Base-by-base conservation (phyloP, 2,888 invertebrate genomes). In the Nowickia ferox region DNA sequence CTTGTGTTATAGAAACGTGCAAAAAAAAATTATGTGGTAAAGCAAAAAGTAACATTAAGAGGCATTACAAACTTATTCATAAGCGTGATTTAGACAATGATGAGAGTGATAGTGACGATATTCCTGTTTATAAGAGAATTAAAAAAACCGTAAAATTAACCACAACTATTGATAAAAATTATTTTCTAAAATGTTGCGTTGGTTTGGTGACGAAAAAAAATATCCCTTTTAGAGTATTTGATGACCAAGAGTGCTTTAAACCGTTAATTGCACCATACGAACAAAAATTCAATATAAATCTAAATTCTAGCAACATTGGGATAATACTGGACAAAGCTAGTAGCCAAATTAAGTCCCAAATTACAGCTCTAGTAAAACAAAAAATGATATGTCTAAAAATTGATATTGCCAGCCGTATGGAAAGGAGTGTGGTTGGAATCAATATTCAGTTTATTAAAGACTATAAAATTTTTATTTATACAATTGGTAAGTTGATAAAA, bases 181-280 rank as follows among this genome's bases (percentile, higher is more conserved):
- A 83, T n/a, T 83, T 83, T 77, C 6, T 77, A 17, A 72, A 76
- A 66, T 83, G 83, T 72, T 83, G 83, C 15, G 57, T 83, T 6
- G 72, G 77, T n/a, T 66, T 77, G 59, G 77, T 83, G 11, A 68
- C 77, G 9, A 72, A 65, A 17, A 65, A 17, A 71, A 71, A 83
- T 57, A 40, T 71, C 11, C 72, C 77, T 10, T 66, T 77, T 55
- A n/a, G 59, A 5, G 77, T 84, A 53, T 80, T 80, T 68, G 65
- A 80, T 44, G 79, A 75, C n/a, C 17, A 71, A 1, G 72, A 63
- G 17, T 57, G 22, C 30, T 80, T 80, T 46, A 72, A 71, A 38
- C n/a, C 19, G 46, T 19, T 78, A 15, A 69, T 77, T 48, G 83
- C 59, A 44, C 72, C 80, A 38, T 72, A 80, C 13, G 80, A 80